A percentile compares a stretch with the other conserved stretches of the same genome.
These are phyloP conservation scores for Macrocentrus cingulum DNA, from an alignment of 1,140 invertebrate genomes.

Conservation along the genomic window DNA sequence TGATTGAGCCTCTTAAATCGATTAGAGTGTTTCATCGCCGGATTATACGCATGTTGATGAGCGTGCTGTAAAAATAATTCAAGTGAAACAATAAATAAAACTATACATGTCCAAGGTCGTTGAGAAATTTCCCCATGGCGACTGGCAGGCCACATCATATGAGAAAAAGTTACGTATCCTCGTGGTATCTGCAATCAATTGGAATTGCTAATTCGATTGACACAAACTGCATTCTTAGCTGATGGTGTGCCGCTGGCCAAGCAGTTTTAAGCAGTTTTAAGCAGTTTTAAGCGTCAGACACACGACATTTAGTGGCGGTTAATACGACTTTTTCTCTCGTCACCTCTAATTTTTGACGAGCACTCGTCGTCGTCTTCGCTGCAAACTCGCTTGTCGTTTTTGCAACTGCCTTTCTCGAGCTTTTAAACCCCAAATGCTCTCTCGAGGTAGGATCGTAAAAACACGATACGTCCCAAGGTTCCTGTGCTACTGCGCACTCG, in stretches of 20 bases:
- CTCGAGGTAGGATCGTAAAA: neutral
- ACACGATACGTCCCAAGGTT: slow-evolving; percentile 1
- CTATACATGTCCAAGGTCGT: neutral
- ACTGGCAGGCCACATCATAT: too few relatives aligned
- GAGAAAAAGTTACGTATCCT: neutral
- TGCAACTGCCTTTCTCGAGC: neutral
- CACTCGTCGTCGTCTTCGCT: too few relatives aligned
- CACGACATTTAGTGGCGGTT: slow-evolving; percentile 23
- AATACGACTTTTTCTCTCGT: slow-evolving; percentile 22
- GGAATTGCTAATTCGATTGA: slow-evolving; percentile 14
- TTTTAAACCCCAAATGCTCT: neutral
- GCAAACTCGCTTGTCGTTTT: slow-evolving; percentile 1
- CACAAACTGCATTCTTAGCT: neutral
- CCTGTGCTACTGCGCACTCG: too few relatives aligned
- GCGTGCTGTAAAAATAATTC: neutral
- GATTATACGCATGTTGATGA: neutral
- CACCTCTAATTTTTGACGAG: slow-evolving; percentile 13
- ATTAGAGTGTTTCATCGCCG: slow-evolving; percentile 2
- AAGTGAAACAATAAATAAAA: too few relatives aligned
- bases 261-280: too few relatives aligned
- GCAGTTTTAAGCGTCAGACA: slow-evolving; percentile 25
- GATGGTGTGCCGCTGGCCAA: too few relatives aligned
- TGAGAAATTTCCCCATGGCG: neutral
- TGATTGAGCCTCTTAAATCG: neutral
- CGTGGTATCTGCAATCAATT: slow-evolving; percentile 12